Conservation (phyloP, 2,888 invertebrate species). For the Sinotaia quadrata region DNA sequence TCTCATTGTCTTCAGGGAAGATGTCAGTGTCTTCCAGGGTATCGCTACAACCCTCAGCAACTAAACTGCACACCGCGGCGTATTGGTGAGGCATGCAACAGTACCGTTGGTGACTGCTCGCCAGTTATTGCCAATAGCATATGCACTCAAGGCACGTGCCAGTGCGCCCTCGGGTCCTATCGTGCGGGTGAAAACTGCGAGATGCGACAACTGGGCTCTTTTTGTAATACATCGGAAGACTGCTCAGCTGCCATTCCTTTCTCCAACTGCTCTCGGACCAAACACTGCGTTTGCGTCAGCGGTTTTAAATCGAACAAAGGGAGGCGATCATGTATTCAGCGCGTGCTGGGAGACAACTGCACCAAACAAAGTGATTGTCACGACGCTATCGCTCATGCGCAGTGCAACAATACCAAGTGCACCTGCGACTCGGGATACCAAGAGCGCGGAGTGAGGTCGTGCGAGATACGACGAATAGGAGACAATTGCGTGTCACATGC, state of each 20-base stretch:
- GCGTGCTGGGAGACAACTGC: slow-evolving; percentile 27
- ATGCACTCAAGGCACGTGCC: slow-evolving; percentile 37
- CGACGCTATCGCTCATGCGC: not conserved
- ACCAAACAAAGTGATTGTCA: slow-evolving; percentile 14
- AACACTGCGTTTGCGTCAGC: not conserved
- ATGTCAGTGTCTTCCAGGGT: slow-evolving; percentile 18
- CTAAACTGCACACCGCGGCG: slow-evolving; percentile 5
- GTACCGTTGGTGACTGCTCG: slow-evolving; percentile 42
- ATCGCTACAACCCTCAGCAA: not conserved
- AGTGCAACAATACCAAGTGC: slow-evolving; percentile 3
- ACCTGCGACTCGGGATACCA: slow-evolving; percentile 23
- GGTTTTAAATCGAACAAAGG: not conserved
- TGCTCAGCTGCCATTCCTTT: slow-evolving; percentile 25
- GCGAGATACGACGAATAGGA: slow-evolving; percentile 2
- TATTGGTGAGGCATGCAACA: slow-evolving; percentile 12
- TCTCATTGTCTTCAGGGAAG: slow-evolving; percentile 4
- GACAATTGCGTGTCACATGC: slow-evolving; percentile 18
- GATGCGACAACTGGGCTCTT: slow-evolving; percentile 16
- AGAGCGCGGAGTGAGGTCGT: not conserved
- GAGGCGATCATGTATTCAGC: not conserved
- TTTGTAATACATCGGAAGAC: slow-evolving; percentile 13
- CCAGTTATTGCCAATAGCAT: slow-evolving; percentile 44
- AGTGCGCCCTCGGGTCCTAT: slow-evolving; percentile 18
- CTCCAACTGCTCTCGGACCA: slow-evolving; percentile 11
- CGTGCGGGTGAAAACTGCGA: slow-evolving; percentile 10